Evolutionary conservation across 1,140 invertebrate genomes (phyloP).

Genomic region (Galleria mellonella): DNA sequence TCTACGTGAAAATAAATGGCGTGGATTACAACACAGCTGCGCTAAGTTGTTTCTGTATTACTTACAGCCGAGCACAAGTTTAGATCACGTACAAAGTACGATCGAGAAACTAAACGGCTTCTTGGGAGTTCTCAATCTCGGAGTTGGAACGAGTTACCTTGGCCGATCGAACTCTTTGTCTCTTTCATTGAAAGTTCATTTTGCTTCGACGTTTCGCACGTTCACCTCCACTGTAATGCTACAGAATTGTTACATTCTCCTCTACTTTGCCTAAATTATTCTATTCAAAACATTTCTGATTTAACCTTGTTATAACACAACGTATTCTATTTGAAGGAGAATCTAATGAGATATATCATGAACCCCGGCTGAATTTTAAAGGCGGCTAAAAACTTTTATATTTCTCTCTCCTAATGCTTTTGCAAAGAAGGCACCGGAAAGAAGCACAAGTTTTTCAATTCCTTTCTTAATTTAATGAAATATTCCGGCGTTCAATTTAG

Average conservation of each 20-base stretch:
- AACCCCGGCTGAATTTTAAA: background rate
- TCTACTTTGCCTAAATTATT: background rate
- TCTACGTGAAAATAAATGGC: constrained; percentile 6
- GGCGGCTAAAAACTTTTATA: background rate
- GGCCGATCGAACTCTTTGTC: constrained; percentile 11
- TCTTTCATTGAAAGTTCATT: constrained; percentile 7
- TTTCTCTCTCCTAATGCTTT: background rate
- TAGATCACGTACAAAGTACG: constrained; percentile 25
- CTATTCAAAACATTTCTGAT: background rate
- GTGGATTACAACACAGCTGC: constrained; percentile 9
- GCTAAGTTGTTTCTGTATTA: constrained; percentile 13
- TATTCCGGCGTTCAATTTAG: too few relatives aligned
- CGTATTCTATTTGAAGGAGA: background rate
- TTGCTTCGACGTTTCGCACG: background rate
- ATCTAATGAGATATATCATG: constrained; percentile 1
- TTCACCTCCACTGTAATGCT: too few relatives aligned
- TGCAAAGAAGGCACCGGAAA: background rate
- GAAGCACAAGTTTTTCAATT: background rate
- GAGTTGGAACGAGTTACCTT: constrained; percentile 2
- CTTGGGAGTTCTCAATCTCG: constrained; percentile 17
- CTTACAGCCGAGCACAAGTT: constrained; percentile 12
- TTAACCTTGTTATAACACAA: background rate
- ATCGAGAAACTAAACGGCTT: constrained; percentile 24
- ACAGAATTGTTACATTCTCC: too few relatives aligned
- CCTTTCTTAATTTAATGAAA: background rate